Percentiles rank a stretch among this genome's conserved stretches.
Evolutionary conservation across 1,140 invertebrate genomes (phyloP).

Genomic region (Drosophila navojoa): DNA sequence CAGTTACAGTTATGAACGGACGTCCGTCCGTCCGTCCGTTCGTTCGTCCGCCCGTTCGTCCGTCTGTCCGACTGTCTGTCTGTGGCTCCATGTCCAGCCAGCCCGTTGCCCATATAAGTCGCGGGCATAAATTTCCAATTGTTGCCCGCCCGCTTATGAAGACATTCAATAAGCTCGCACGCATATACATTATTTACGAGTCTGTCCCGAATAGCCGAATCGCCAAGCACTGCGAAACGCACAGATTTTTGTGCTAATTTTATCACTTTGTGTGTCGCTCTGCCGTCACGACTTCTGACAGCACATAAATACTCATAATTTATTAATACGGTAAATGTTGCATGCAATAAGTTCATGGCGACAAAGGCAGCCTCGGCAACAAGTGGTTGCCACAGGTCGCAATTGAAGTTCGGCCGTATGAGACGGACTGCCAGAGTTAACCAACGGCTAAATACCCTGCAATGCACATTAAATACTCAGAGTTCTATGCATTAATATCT

Average conservation of each 20-base stretch:
- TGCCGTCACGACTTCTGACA: conserved; percentile 82
- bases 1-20: conserved; percentile 64
- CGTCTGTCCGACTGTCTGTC: not conserved
- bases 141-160: conserved; percentile 78
- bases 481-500: too few species aligned
- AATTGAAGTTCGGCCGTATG: conserved; percentile 31
- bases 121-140: conserved; percentile 78
- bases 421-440: not conserved
- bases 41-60: not conserved
- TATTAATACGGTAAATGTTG: conserved; percentile 83
- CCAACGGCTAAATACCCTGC: conserved; percentile 23
- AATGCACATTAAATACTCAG: not conserved
- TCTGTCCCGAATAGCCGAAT: conserved; percentile 68
- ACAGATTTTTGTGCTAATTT: conserved; percentile 83
- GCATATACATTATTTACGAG: conserved; percentile 78
- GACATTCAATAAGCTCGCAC: conserved; percentile 71
- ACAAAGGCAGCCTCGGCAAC: conserved; percentile 51
- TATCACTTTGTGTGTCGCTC: conserved; percentile 84
- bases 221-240: conserved; percentile 52
- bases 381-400: conserved; percentile 42
- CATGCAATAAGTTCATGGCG: conserved; percentile 79
- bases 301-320: conserved; percentile 84
- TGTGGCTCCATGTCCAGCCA: conserved; percentile 24
- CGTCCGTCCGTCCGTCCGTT: conserved; percentile 1
- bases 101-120: conserved; percentile 69